These are phyloP conservation scores for Acomys russatus DNA, from an alignment of 2,797 vertebrate species.

Conservation along the genomic window DNA sequence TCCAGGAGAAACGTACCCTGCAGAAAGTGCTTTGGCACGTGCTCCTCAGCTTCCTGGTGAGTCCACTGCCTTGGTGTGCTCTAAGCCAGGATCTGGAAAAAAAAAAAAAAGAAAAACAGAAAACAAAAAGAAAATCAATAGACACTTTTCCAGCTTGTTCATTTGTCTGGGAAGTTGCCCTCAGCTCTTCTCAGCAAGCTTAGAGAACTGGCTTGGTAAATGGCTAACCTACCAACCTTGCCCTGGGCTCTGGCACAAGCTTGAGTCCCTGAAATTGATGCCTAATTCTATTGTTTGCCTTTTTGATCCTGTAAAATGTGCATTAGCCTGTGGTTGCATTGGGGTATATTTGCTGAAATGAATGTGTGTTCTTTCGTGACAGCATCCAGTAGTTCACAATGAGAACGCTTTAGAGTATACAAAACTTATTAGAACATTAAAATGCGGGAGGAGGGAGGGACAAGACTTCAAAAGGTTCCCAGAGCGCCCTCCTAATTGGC, in stretches of 20 bases:
- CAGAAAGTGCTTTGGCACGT: conserved; percentile 72
- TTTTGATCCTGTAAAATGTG: conserved; percentile 72
- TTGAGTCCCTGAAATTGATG: conserved; percentile 69
- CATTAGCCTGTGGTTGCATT: conserved; percentile 61
- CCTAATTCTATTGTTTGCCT: conserved; percentile 74
- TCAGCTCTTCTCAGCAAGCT: conserved; percentile 51
- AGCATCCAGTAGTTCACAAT: background rate
- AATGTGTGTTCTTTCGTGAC: conserved; percentile 57
- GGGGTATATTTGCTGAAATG: conserved; percentile 59
- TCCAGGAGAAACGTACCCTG: conserved; percentile 81
- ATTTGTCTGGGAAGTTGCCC: conserved; percentile 69
- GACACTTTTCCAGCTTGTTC: conserved; percentile 74
- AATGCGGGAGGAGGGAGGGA: conserved; percentile 10
- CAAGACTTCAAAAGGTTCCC: conserved; percentile 47
- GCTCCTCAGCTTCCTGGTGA: conserved; percentile 82
- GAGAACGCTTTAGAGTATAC: conserved; percentile 52
- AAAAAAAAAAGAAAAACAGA: conserved; percentile 76
- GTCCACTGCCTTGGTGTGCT: conserved; percentile 79
- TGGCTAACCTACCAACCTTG: conserved; percentile 55
- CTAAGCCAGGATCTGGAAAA: conserved; percentile 82
- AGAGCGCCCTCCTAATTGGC: conserved; percentile 27
- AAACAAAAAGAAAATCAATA: conserved; percentile 80
- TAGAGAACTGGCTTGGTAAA: background rate
- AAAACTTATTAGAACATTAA: conserved; percentile 56
- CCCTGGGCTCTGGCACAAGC: conserved; percentile 49